These are phyloP conservation scores for Dryocosmus kuriphilus DNA, from an alignment of 2,888 invertebrate species.

Conservation along the genomic window DNA sequence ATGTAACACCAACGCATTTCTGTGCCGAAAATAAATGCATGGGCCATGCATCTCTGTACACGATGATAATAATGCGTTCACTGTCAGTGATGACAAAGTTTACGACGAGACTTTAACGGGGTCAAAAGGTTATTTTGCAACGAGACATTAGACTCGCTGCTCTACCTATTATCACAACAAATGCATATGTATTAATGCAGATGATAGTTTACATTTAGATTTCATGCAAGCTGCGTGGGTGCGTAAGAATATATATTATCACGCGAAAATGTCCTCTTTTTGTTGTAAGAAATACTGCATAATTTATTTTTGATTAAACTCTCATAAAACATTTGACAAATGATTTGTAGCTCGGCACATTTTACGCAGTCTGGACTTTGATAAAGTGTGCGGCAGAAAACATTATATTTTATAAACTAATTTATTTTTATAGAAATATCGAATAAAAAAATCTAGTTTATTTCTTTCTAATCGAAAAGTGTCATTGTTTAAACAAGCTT, in stretches of 20 bases:
- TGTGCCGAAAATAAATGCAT: constrained; percentile 34
- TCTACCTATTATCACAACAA: constrained; percentile 16
- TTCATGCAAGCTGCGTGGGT: not conserved
- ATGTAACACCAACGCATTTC: constrained; percentile 4
- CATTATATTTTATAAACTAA: too few species aligned
- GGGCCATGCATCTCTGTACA: constrained; percentile 22
- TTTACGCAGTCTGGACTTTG: too few species aligned
- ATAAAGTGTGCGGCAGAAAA: too few species aligned
- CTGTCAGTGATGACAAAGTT: constrained; percentile 34
- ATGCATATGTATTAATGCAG: constrained; percentile 3
- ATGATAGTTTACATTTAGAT: constrained; percentile 23
- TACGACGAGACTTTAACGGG: constrained; percentile 31
- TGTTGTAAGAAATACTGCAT: constrained; percentile 14
- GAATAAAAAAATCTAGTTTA: too few species aligned
- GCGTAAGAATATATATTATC: constrained; percentile 20
- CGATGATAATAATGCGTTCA: constrained; percentile 20
- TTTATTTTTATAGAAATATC: too few species aligned
- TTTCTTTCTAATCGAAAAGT: too few species aligned
- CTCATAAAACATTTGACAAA: not conserved
- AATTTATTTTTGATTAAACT: constrained; percentile 18
- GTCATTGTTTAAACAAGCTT: too few species aligned
- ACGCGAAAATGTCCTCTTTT: constrained; percentile 15
- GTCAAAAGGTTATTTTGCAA: constrained; percentile 36
- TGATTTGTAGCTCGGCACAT: too few species aligned
- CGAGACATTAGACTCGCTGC: not conserved